Percentiles rank a stretch among this genome's conserved stretches.
Conservation (phyloP, 2,113 vertebrate genomes). For the Grammomys dolichurus region DNA sequence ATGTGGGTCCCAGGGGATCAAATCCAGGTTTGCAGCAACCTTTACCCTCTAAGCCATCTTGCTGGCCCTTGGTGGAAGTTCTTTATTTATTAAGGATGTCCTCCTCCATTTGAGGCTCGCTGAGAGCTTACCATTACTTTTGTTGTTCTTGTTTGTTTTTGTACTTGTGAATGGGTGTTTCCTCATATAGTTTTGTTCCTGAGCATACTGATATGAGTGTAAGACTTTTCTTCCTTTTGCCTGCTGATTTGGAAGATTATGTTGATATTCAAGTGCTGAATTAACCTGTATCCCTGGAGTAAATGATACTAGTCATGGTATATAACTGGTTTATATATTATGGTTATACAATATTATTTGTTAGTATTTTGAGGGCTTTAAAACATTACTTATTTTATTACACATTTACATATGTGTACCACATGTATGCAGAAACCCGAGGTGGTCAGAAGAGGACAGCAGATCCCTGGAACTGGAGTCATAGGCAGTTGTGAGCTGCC, state of each 20-base stretch:
- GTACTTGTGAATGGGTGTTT: not conserved
- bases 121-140: not conserved
- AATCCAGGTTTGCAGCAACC: not conserved
- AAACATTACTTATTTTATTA: not conserved
- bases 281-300: not conserved
- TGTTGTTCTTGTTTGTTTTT: not conserved
- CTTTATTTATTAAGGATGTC: slow-evolving; percentile 12
- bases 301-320: not conserved
- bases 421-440: not conserved
- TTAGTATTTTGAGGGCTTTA: slow-evolving; percentile 45
- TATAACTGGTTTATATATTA: slow-evolving; percentile 28
- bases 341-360: not conserved
- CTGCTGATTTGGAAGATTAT: not conserved
- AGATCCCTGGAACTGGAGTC: not conserved
- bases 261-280: slow-evolving; percentile 33
- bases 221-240: slow-evolving; percentile 10
- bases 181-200: not conserved
- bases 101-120: not conserved
- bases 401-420: no score
- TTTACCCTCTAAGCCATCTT: not conserved
- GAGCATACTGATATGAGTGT: not conserved
- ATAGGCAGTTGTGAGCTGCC: not conserved
- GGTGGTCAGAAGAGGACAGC: not conserved
- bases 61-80: no score
- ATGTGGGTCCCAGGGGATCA: not conserved